Percentiles rank a stretch among this genome's conserved stretches.
These are phyloP conservation scores for Anthonomus grandis DNA, from an alignment of 1,140 invertebrate species.

Conservation along the genomic window DNA sequence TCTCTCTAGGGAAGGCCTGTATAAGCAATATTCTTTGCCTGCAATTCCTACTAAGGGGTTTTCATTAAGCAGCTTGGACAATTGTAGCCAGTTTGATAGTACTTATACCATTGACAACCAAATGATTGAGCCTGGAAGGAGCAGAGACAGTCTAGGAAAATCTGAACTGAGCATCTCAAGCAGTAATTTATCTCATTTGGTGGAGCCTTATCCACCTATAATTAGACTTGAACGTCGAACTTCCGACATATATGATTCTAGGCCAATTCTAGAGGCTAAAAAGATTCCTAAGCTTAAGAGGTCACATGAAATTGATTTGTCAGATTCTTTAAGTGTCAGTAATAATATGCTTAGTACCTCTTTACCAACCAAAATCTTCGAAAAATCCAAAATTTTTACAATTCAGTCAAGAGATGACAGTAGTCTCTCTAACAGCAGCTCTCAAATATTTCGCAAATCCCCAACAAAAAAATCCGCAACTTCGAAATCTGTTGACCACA, in stretches of 20 bases:
- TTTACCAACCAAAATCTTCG: too few relatives aligned
- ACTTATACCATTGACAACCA: background rate
- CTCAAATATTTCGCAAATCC: too few relatives aligned
- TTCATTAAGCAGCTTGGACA: slow-evolving; percentile 23
- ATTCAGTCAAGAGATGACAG: too few relatives aligned
- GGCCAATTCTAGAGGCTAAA: background rate
- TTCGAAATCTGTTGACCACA: background rate
- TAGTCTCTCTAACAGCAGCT: too few relatives aligned
- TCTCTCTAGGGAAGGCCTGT: slow-evolving; percentile 14
- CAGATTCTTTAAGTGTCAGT: background rate
- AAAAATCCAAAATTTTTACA: too few relatives aligned
- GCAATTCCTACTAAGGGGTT: slow-evolving; percentile 24
- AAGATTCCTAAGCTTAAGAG: background rate
- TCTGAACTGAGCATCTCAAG: background rate
- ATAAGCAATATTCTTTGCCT: slow-evolving; percentile 34
- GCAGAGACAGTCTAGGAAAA: background rate
- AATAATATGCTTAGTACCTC: too few relatives aligned
- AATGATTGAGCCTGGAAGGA: background rate
- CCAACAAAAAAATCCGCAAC: background rate
- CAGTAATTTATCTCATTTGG: background rate
- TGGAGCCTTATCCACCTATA: background rate
- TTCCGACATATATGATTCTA: slow-evolving; percentile 4
- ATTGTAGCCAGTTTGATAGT: background rate
- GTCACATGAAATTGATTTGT: slow-evolving; percentile 2
- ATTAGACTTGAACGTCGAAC: background rate